Evolutionary conservation across 2,113 vertebrate genomes (phyloP).

Genomic region (Morone saxatilis): DNA sequence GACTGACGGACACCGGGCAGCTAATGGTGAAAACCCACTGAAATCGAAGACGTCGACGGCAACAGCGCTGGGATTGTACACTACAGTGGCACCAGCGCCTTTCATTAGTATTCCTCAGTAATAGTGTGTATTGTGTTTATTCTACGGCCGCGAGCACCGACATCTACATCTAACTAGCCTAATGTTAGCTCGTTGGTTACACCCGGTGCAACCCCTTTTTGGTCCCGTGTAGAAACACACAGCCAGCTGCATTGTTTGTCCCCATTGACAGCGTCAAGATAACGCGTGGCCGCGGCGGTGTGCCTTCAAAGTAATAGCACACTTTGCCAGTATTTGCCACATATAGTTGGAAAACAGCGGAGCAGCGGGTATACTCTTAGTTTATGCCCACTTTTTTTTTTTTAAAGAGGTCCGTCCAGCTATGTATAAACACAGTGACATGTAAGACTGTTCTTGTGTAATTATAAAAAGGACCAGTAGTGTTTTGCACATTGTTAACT

Average conservation of each 20-base stretch:
- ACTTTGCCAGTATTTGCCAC: background rate
- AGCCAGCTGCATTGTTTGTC: background rate
- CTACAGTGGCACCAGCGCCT: background rate
- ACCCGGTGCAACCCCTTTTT: conserved; percentile 70
- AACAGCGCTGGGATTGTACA: background rate
- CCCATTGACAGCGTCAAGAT: background rate
- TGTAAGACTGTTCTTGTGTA: too few species aligned
- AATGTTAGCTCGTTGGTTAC: conserved; percentile 72
- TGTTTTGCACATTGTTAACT: too few species aligned
- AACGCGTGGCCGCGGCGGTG: too few species aligned
- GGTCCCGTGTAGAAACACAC: conserved; percentile 62
- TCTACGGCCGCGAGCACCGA: conserved; percentile 41
- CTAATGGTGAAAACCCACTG: background rate
- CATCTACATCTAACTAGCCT: conserved; percentile 78
- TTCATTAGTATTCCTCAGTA: background rate
- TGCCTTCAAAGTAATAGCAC: background rate
- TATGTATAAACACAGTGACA: too few species aligned
- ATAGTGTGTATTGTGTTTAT: conserved; percentile 15
- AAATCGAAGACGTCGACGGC: conserved; percentile 7
- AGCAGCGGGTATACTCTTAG: too few species aligned
- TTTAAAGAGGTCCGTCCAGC: too few species aligned
- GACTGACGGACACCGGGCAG: conserved; percentile 29
- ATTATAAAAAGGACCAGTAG: too few species aligned
- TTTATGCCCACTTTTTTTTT: too few species aligned
- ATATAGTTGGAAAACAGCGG: too few species aligned